Evolutionary conservation across 2,797 vertebrate species (phyloP).

Genomic region (Sardinella longiceps): DNA sequence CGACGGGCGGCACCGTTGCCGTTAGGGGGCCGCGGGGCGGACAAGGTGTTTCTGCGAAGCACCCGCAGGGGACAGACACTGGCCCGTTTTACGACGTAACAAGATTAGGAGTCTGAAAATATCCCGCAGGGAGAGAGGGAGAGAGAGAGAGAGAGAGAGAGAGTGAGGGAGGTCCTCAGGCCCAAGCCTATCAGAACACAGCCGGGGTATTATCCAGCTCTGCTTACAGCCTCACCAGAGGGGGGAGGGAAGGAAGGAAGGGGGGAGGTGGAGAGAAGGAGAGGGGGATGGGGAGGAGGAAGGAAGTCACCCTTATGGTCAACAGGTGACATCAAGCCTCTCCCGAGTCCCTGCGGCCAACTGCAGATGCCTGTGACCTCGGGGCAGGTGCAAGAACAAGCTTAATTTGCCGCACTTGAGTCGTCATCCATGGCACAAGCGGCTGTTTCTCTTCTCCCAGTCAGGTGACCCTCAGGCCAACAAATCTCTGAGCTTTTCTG

Average conservation of each 20-base stretch:
- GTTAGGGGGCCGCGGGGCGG: slow-evolving; percentile 31
- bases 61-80: slow-evolving; percentile 51
- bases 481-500: not conserved
- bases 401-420: slow-evolving; percentile 6
- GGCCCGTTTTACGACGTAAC: slow-evolving; percentile 60
- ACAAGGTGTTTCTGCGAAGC: slow-evolving; percentile 30
- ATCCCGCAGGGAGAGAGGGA: slow-evolving; percentile 48
- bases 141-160: slow-evolving; percentile 15
- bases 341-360: slow-evolving; percentile 31
- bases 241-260: not conserved
- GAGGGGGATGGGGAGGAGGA: not conserved
- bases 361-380: slow-evolving; percentile 6
- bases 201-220: slow-evolving; percentile 56
- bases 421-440: not conserved
- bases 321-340: not conserved
- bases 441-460: not conserved
- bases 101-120: slow-evolving; percentile 77
- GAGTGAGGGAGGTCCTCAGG: slow-evolving; percentile 66
- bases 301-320: slow-evolving; percentile 11
- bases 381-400: slow-evolving; percentile 2
- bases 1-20: not conserved
- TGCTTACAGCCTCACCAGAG: not conserved
- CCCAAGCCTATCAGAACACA: slow-evolving; percentile 58
- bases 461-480: not conserved
- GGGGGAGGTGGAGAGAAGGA: slow-evolving; percentile 27